These are phyloP conservation scores for Seladonia tumulorum DNA, from an alignment of 2,888 invertebrate species.

Conservation along the genomic window DNA sequence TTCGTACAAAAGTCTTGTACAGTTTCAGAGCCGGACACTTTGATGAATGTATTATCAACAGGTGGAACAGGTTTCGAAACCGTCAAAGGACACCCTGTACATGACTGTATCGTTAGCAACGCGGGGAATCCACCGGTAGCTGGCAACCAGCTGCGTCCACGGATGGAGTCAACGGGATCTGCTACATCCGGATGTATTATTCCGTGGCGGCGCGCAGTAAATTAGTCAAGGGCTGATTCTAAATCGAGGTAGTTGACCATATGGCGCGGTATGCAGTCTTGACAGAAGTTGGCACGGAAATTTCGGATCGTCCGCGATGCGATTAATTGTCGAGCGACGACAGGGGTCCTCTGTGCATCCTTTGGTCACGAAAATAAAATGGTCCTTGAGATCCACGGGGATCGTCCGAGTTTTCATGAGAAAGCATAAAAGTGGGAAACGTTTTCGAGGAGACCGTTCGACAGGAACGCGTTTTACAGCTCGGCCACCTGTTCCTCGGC, in stretches of 20 bases:
- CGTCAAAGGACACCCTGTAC: not conserved
- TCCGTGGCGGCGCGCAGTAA: constrained; percentile 29
- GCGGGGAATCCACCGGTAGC: constrained; percentile 17
- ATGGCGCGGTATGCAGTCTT: constrained; percentile 6
- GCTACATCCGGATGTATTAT: constrained; percentile 39
- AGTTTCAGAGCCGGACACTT: not conserved
- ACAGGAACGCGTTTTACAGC: constrained; percentile 26
- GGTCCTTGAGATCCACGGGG: not conserved
- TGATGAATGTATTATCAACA: not conserved
- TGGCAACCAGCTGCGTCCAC: constrained; percentile 16
- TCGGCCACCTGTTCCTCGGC: constrained; percentile 37
- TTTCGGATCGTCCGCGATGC: not conserved
- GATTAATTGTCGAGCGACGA: not conserved
- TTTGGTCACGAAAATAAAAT: not conserved
- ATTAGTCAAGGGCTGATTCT: constrained; percentile 35
- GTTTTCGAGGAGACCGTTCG: not conserved
- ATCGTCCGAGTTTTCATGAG: not conserved
- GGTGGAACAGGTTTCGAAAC: not conserved
- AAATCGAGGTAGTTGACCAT: constrained; percentile 19
- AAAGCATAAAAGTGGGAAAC: constrained; percentile 21
- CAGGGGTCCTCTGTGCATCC: not conserved
- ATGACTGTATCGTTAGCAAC: not conserved
- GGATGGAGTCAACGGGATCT: constrained; percentile 23
- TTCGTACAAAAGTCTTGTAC: not conserved
- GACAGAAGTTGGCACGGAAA: not conserved